Percentiles rank a stretch among this genome's conserved stretches.
These are phyloP conservation scores for Daubentonia madagascariensis DNA, from an alignment of 2,113 vertebrate species.

Conservation along the genomic window DNA sequence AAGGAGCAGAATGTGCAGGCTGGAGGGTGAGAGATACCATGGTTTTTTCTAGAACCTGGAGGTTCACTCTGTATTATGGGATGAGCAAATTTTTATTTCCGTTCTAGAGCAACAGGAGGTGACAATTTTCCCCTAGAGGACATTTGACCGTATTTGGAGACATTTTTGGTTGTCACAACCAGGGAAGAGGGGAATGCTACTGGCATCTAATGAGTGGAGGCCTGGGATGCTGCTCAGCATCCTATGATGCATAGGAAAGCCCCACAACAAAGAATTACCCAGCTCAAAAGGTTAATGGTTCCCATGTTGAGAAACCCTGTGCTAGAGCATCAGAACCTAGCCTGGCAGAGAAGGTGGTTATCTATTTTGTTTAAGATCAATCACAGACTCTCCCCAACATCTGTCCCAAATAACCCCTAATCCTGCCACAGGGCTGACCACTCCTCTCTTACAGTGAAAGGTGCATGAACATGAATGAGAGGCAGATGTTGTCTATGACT, in stretches of 20 bases:
- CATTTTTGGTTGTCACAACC: background rate
- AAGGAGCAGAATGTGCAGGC: background rate
- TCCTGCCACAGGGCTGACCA: background rate
- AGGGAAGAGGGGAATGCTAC: background rate
- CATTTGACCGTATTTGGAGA: background rate
- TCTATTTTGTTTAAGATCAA: background rate
- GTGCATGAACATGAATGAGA: background rate
- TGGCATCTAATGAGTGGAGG: background rate
- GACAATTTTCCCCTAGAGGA: background rate
- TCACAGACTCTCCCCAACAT: background rate
- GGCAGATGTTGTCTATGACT: background rate
- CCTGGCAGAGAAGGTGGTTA: background rate
- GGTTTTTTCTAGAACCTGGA: background rate
- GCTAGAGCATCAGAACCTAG: background rate
- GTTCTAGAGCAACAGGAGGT: background rate
- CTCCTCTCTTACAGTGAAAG: background rate
- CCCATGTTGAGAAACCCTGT: background rate
- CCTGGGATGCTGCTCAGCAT: background rate
- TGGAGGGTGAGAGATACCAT: background rate
- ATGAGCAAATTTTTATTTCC: background rate
- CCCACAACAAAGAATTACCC: background rate
- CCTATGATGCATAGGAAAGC: accelerated
- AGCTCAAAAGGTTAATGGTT: background rate
- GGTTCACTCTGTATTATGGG: background rate
- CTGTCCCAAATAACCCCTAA: background rate